Evolutionary conservation across 1,140 invertebrate genomes (phyloP), one percentile per base, ranked within the genome.

Genomic region (Drosophila pseudoananassae): DNA sequence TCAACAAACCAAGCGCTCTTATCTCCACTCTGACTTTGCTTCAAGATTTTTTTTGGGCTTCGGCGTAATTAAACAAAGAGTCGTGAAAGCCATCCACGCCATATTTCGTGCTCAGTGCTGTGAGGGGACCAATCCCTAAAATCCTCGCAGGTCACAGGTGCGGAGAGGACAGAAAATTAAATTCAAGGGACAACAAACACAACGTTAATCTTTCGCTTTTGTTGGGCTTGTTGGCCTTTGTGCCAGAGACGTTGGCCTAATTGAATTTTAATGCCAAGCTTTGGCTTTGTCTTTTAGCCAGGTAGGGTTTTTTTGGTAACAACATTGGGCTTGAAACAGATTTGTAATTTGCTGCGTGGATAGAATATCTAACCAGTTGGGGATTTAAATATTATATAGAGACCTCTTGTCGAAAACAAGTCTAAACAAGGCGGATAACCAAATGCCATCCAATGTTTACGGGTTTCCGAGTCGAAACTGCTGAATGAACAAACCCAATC

Each of bases 261-360:
- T 85, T 85, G 81, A 87, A 85, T 85, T 85, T 84, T 85, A 84
- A 84, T 84, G 76, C 66, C 64, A 53, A 20, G 20, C 25, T 27
- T 27, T 27, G 25, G 25, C 5, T 27, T 27, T 27, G 6, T 1
- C 25, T 27, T 5, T 20, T 3, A 3, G 3, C 20, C 20, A 0
- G 20, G 20, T 20, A 0, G 20, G 2, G 20, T 20, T 20, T 20
- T 20, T 20, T 0, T 20, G 25, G n/a, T n/a, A n/a, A n/a, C n/a
- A n/a, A n/a, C n/a, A n/a, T 27, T 27, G 53, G 53, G 47, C 56
- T 68, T 29, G 27, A 36, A 50, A 45, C 64, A 61, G 73, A 70
- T 74, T 81, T 74, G 47, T 52, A 66, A 66, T 71, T 68, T 50
- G 73, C 49, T 69, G 68, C 82, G 33, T 63, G 54, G 40, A 54